phyloP scores from a whole-genome alignment of 2,888 invertebrate genomes.

The Hemicrepidius hirtus region DNA sequence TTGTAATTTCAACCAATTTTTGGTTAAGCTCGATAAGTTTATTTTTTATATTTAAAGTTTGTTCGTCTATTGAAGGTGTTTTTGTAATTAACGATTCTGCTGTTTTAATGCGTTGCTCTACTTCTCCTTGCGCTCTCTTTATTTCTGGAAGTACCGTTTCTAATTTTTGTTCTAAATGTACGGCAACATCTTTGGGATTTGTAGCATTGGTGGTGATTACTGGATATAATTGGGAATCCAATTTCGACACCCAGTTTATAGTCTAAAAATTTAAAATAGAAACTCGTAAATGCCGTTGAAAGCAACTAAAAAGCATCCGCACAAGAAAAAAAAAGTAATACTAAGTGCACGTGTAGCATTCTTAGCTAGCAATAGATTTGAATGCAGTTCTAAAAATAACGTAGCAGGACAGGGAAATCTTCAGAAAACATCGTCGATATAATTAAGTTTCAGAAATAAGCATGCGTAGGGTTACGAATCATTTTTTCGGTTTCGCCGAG shows the following conservation, averaged over 20 bases:
- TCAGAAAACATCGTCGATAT: constrained; percentile 18
- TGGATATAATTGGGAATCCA: constrained; percentile 85
- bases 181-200: constrained; percentile 75
- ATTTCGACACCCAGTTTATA: constrained; percentile 79
- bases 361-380: constrained; percentile 37
- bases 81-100: constrained; percentile 79
- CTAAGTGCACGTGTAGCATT: constrained; percentile 43
- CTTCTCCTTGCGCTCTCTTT: constrained; percentile 78
- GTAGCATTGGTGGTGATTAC: constrained; percentile 79
- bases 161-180: constrained; percentile 76
- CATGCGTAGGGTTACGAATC: constrained; percentile 7
- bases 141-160: constrained; percentile 77
- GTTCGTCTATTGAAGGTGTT: constrained; percentile 73
- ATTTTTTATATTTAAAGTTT: constrained; percentile 78
- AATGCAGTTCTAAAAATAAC: constrained; percentile 42
- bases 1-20: constrained; percentile 79
- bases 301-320: constrained; percentile 18
- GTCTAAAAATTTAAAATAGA: constrained; percentile 71
- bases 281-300: neutral
- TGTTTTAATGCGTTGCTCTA: constrained; percentile 80
- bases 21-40: constrained; percentile 81
- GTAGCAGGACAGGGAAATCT: constrained; percentile 23
- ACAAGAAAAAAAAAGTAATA: constrained; percentile 15
- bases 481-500: constrained; percentile 21
- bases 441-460: constrained; percentile 26